Conservation (phyloP, 2,888 invertebrate species). For the Dicycla oo region DNA sequence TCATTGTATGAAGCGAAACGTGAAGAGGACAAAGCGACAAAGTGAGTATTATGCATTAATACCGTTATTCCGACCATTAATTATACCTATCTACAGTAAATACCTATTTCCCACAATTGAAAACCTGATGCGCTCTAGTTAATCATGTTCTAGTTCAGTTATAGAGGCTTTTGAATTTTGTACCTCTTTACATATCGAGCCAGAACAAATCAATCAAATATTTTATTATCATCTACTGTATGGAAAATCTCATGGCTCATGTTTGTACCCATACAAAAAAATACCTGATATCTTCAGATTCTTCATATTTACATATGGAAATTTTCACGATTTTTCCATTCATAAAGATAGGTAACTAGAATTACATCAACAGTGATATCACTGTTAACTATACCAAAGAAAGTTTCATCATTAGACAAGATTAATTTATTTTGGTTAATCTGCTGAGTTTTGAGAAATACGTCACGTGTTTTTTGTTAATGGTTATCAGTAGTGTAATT, state of each 20-base stretch:
- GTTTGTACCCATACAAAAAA: slow-evolving; percentile 7
- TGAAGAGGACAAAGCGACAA: slow-evolving; percentile 28
- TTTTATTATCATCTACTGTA: not conserved
- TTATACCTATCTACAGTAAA: slow-evolving; percentile 11
- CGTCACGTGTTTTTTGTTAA: not conserved
- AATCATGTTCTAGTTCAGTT: not conserved
- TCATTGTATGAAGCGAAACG: slow-evolving; percentile 28
- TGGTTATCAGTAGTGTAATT: slow-evolving; percentile 15
- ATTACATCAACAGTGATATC: slow-evolving; percentile 22
- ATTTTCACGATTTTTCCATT: slow-evolving; percentile 7
- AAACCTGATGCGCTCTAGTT: slow-evolving; percentile 38
- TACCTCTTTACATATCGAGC: not conserved
- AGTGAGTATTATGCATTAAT: slow-evolving; percentile 15
- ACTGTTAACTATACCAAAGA: slow-evolving; percentile 3
- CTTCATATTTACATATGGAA: slow-evolving; percentile 5
- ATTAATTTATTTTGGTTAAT: slow-evolving; percentile 24
- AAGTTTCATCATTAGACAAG: slow-evolving; percentile 23
- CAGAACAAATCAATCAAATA: slow-evolving; percentile 7
- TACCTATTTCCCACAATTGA: slow-evolving; percentile 45
- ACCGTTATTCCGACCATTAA: slow-evolving; percentile 37
- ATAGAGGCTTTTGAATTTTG: not conserved
- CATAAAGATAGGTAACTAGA: slow-evolving; percentile 30
- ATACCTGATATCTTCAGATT: not conserved
- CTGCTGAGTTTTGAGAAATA: slow-evolving; percentile 18
- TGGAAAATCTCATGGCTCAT: not conserved